A percentile compares a stretch with the other conserved stretches of the same genome.
phyloP scores from a whole-genome alignment of 1,140 invertebrate species.

The Cardiocondyla obscurior region DNA sequence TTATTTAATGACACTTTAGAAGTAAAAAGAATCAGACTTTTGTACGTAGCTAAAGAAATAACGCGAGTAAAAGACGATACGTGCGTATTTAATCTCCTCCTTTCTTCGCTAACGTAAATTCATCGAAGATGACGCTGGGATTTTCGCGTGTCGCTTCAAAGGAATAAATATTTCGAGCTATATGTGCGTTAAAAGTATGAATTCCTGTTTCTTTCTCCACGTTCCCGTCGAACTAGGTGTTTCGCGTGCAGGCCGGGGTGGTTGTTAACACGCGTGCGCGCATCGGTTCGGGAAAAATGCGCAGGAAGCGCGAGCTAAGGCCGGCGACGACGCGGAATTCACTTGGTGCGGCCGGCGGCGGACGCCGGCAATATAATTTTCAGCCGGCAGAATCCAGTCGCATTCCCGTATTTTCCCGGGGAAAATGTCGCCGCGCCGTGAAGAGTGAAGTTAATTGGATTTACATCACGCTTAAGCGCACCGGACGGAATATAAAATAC shows the following conservation, averaged over 20 bases:
- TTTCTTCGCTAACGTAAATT: neutral
- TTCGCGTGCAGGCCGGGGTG: neutral
- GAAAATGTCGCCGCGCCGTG: conserved; percentile 22
- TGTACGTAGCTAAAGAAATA: too few species aligned
- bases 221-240: conserved; percentile 14
- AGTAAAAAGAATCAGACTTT: too few species aligned
- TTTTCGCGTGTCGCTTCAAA: neutral
- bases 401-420: conserved; percentile 46
- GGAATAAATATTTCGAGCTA: neutral
- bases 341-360: conserved; percentile 10
- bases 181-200: neutral
- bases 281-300: conserved; percentile 35
- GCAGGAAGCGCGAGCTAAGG: conserved; percentile 44
- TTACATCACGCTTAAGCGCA: conserved; percentile 14
- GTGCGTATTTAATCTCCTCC: too few species aligned
- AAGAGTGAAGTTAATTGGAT: conserved; percentile 55
- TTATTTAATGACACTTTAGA: too few species aligned
- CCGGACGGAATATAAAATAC: conserved; percentile 20
- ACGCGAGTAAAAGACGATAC: too few species aligned
- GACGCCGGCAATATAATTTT: conserved; percentile 42
- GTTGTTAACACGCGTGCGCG: conserved; percentile 57
- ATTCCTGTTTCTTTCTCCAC: conserved; percentile 3
- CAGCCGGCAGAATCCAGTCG: conserved; percentile 49
- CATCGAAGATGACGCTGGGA: neutral
- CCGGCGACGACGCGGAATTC: conserved; percentile 30